A percentile compares a stretch with the other conserved stretches of the same genome.
These are phyloP conservation scores for Leptopilina drosophilae DNA, from an alignment of 2,888 invertebrate genomes.

Conservation along the genomic window DNA sequence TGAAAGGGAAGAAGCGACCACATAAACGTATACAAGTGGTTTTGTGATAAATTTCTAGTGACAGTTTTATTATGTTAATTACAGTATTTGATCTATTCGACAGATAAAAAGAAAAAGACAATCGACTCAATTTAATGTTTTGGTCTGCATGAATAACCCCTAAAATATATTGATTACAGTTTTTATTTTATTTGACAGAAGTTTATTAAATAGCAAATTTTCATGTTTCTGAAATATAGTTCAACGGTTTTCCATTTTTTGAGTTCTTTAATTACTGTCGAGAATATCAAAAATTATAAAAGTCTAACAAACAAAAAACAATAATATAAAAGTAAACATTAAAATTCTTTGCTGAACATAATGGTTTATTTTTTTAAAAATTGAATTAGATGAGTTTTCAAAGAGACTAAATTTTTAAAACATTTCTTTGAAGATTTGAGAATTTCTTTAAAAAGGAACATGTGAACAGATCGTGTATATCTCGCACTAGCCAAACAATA, in stretches of 20 bases:
- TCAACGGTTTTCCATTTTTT: too few relatives aligned
- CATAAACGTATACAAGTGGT: constrained; percentile 13
- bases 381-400: too few relatives aligned
- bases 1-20: constrained; percentile 9
- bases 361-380: too few relatives aligned
- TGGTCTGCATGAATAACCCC: background rate
- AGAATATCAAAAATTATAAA: too few relatives aligned
- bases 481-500: constrained; percentile 20
- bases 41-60: background rate
- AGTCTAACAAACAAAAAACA: too few relatives aligned
- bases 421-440: background rate
- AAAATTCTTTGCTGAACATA: too few relatives aligned
- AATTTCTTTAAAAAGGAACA: background rate
- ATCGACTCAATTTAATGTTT: background rate
- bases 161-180: background rate
- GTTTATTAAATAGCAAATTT: too few relatives aligned
- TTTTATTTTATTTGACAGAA: background rate
- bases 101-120: background rate
- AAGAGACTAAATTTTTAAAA: too few relatives aligned
- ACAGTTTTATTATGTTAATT: constrained; percentile 9
- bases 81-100: background rate
- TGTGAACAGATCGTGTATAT: background rate
- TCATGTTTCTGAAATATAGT: too few relatives aligned
- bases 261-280: too few relatives aligned
- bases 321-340: too few relatives aligned